These are phyloP conservation scores for Coregonus clupeaformis DNA, from an alignment of 2,113 vertebrate genomes.

Conservation along the genomic window DNA sequence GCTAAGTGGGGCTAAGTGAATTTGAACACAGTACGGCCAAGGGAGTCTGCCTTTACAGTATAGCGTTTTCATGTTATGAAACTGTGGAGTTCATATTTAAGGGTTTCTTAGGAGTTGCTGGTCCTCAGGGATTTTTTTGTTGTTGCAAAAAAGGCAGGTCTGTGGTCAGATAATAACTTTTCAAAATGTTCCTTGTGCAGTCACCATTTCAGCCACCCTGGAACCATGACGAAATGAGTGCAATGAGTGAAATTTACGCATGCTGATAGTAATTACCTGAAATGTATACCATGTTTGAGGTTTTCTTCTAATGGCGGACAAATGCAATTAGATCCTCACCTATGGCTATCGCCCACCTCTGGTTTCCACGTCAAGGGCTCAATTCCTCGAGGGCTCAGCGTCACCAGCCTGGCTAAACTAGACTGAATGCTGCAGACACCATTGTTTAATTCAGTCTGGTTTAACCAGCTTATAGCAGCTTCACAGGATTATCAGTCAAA, in stretches of 20 bases:
- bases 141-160: too few relatives aligned
- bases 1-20: not conserved
- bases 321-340: constrained; percentile 30
- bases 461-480: constrained; percentile 1
- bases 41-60: not conserved
- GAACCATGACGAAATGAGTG: not conserved
- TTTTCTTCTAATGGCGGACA: constrained; percentile 21
- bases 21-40: not conserved
- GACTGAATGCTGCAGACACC: too few relatives aligned
- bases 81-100: not conserved
- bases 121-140: not conserved
- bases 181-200: not conserved
- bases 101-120: not conserved
- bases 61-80: not conserved
- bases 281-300: not conserved
- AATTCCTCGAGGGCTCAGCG: too few relatives aligned
- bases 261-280: constrained; percentile 4
- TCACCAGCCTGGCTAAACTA: too few relatives aligned
- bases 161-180: not conserved
- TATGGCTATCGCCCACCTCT: not conserved
- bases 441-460: too few relatives aligned
- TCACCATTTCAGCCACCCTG: not conserved
- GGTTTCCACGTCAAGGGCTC: constrained; percentile 38
- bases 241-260: not conserved
- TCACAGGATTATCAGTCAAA: constrained; percentile 29